A percentile compares a stretch with the other conserved stretches of the same genome.
phyloP scores from a whole-genome alignment of 2,113 vertebrate genomes.

The Trematocara unimaculatum region DNA sequence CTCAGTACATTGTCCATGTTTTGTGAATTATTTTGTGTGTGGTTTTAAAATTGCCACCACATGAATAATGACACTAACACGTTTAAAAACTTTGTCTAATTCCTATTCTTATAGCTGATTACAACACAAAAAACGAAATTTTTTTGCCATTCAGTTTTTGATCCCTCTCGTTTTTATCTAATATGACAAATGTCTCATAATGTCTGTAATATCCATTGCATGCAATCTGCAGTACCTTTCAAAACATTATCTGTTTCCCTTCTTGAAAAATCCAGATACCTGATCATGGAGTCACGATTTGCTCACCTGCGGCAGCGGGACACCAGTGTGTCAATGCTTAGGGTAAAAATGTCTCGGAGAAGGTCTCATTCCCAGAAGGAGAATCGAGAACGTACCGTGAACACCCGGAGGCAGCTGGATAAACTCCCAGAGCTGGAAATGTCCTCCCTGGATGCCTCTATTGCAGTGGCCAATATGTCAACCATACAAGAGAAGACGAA shows the following conservation, averaged over 20 bases:
- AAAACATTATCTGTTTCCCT: neutral
- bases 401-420: conserved; percentile 78
- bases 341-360: conserved; percentile 80
- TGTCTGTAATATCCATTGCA: neutral
- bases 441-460: conserved; percentile 46
- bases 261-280: neutral
- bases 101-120: neutral
- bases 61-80: neutral
- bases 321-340: conserved; percentile 79
- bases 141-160: neutral
- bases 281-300: conserved; percentile 74
- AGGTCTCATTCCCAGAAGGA: conserved; percentile 83
- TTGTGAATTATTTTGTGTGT: neutral
- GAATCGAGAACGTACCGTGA: conserved; percentile 78
- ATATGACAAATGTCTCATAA: neutral
- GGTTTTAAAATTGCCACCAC: neutral
- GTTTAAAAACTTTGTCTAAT: neutral
- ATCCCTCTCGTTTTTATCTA: neutral
- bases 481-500: conserved; percentile 8
- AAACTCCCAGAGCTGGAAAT: conserved; percentile 59
- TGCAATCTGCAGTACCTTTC: neutral
- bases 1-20: neutral
- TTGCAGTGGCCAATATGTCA: conserved; percentile 22
- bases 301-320: conserved; percentile 76
- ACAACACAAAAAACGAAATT: neutral